Base-by-base conservation (phyloP, 2,113 vertebrate species). In the Lophius piscatorius region DNA sequence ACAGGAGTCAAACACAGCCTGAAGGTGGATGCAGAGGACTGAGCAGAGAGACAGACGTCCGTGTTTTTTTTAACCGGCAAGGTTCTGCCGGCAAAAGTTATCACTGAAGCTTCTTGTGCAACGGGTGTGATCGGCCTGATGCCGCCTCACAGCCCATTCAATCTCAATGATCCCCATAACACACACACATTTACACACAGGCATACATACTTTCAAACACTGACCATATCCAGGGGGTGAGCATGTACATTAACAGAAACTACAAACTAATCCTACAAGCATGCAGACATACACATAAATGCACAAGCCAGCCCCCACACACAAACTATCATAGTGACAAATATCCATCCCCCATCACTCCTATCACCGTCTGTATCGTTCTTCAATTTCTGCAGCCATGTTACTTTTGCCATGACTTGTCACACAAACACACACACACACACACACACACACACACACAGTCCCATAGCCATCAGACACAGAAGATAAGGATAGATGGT, bases 341-440 rank as follows among this genome's bases (percentile, higher is more conserved):
- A 83, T 79, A 69, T 81, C 74, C 75, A 63, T 40, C 51, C 48
- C 68, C 74, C 60, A 67, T 62, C 47, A 65, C 67, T 64, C 59
- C n/a, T 47, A 16, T 42, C 48, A 11, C 80, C 77, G 77, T 84
- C 85, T 81, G 78, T 74, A 79, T 82, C 62, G 85, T 69, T 31
- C 12, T 14, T 40, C 39, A 10, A 28, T 23, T 41, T 63, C 63
- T 75, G 29, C 54, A 33, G 51, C 26, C 41, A 39, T 26, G 49
- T 55, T 45, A 51, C 50, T 82, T 68, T 46, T 47, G 29, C 44
- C 59, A 17, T 11, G 18, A 62, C 34, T 44, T 50, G 21, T n/a
- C 31, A 20, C 31, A 45, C 13, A 60, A 34, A 54, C 38, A 40
- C n/a, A 50, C 31, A 33, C 39, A 44, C 44, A 49, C 11, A 56